Base-by-base conservation (phyloP, 2,113 vertebrate genomes). In the Carollia perspicillata region DNA sequence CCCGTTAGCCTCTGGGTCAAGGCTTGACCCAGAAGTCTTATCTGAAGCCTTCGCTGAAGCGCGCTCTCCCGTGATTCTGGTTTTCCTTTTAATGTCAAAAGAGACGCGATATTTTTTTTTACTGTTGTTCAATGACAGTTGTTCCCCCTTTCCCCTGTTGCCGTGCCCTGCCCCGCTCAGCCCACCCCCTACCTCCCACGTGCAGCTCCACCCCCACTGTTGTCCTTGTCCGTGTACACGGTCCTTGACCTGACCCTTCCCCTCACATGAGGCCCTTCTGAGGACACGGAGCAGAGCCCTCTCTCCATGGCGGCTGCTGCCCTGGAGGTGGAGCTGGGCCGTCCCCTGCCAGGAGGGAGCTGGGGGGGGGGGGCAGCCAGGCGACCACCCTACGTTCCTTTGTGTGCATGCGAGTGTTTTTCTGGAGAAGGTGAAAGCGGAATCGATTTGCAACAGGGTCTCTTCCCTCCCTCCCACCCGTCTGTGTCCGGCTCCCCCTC, bases 391-490 rank as follows among this genome's bases (percentile, higher is more conserved):
- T 5, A 1, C 1, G 0, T 53, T 40, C 42, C 55, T 87, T 8
- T 65, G 11, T 17, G 12, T 44, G 14, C 53, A 58, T 11, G 30
- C 42, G n/a, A 63, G 33, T 84, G 83, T 89, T 33, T 75, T 69
- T 85, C 89, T 94, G 49, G 63, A 92, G 91, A 78, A 69, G 96
- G 96, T 78, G 85, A 96, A 97, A 97, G 91, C 77, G 80, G 91
- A n/a, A 53, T 22, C 42, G 72, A 74, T 93, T 84, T 93, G 83
- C 79, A 55, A 72, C 16, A 75, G 42, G 44, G 58, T 66, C 37
- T 78, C 71, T 85, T 37, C n/a, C 18, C 65, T 16, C 23, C 47
- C 81, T 93, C 89, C 93, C 90, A 89, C 92, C 94, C 86, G 97
- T 95, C 93, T 84, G 89, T 89, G 91, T 86, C 89, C 78, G 85